Evolutionary conservation across 2,797 vertebrate genomes (phyloP).

Genomic region (Sebastiscus tertius): DNA sequence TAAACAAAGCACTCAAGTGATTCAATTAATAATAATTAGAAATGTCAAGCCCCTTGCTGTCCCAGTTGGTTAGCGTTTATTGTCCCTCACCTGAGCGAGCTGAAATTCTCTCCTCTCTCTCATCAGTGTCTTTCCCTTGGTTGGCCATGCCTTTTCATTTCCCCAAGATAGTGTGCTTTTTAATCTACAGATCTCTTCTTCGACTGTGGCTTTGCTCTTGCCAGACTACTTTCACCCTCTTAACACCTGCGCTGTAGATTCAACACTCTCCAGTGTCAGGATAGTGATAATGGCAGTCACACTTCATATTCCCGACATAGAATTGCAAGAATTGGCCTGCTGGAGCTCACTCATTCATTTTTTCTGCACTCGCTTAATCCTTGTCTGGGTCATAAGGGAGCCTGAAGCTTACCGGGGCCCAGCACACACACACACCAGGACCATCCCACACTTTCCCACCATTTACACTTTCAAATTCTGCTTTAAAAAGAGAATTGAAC

Average conservation of each 20-base stretch:
- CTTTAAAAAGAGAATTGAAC: too few species aligned
- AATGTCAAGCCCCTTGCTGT: constrained; percentile 47
- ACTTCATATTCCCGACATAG: constrained; percentile 37
- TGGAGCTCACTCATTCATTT: constrained; percentile 22
- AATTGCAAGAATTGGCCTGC: constrained; percentile 29
- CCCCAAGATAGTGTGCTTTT: neutral
- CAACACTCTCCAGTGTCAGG: neutral
- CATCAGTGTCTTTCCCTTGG: neutral
- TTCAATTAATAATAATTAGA: constrained; percentile 77
- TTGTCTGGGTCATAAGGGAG: constrained; percentile 25
- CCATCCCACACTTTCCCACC: too few species aligned
- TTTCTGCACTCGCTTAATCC: constrained; percentile 39
- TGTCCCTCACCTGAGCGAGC: constrained; percentile 7
- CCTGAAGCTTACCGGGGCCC: neutral
- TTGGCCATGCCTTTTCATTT: constrained; percentile 18
- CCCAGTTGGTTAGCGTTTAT: neutral
- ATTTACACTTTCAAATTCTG: too few species aligned
- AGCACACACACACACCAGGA: neutral
- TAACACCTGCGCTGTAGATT: constrained; percentile 20
- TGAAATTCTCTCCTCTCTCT: neutral
- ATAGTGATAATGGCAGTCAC: constrained; percentile 23
- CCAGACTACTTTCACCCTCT: constrained; percentile 18
- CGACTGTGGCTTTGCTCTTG: neutral
- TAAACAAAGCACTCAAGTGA: constrained; percentile 68
- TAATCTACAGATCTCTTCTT: constrained; percentile 9